These are phyloP conservation scores for Leucania comma DNA, from an alignment of 2,888 invertebrate genomes.

Conservation along the genomic window DNA sequence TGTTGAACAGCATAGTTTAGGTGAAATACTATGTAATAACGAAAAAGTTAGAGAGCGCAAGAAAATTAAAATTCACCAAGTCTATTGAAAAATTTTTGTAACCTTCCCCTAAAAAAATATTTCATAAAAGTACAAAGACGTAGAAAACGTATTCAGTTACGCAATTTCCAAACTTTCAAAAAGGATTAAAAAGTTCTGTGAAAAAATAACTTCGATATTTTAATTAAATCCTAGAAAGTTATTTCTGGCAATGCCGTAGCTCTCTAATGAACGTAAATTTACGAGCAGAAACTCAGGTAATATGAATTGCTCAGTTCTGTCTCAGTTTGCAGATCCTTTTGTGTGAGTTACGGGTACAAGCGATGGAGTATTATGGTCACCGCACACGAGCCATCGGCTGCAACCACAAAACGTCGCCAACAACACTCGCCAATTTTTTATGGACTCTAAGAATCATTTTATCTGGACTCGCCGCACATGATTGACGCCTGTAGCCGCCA, in stretches of 20 bases:
- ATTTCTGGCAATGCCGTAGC: conserved; percentile 8
- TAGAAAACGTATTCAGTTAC: conserved; percentile 9
- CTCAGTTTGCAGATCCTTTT: conserved; percentile 28
- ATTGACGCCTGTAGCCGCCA: no score
- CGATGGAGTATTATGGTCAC: conserved; percentile 1
- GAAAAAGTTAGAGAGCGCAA: not conserved
- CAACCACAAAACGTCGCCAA: no score
- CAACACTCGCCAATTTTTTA: no score
- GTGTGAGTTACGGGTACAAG: conserved; percentile 31
- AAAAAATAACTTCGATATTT: conserved; percentile 42
- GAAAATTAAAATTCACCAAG: conserved; percentile 1
- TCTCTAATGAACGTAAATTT: conserved; percentile 62
- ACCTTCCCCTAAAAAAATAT: not conserved
- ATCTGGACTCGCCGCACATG: no score
- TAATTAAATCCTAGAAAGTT: conserved; percentile 54
- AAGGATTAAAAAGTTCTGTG: conserved; percentile 31
- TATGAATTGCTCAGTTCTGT: conserved; percentile 49
- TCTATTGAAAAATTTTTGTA: not conserved
- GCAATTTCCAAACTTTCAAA: conserved; percentile 9
- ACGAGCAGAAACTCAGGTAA: conserved; percentile 52
- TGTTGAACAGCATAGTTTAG: not conserved
- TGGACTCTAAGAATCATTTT: no score
- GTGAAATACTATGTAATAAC: not conserved
- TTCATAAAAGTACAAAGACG: conserved; percentile 19
- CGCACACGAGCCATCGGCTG: no score